These are phyloP conservation scores for Hyposmocoma kahamanoa DNA, from an alignment of 1,140 invertebrate species.

Conservation along the genomic window DNA sequence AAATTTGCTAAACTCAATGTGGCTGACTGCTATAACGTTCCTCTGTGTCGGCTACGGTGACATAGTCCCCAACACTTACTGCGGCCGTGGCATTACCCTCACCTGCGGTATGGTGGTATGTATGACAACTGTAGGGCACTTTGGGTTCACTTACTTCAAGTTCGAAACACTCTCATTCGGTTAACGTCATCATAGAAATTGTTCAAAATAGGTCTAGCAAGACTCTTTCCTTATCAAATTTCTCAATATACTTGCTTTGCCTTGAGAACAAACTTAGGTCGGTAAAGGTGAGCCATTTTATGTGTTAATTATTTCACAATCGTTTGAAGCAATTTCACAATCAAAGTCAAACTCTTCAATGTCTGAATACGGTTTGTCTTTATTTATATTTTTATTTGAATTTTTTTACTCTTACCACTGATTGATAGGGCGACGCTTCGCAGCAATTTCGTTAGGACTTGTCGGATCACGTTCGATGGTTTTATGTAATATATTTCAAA, in stretches of 20 bases:
- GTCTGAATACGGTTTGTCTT: conserved; percentile 21
- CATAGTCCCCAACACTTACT: conserved; percentile 96
- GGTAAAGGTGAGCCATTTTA: conserved; percentile 74
- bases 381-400: conserved; percentile 23
- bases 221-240: conserved; percentile 9
- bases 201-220: conserved; percentile 40
- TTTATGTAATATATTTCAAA: conserved; percentile 19
- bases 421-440: conserved; percentile 28
- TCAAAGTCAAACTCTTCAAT: conserved; percentile 72
- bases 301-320: conserved; percentile 42
- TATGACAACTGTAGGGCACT: conserved; percentile 62
- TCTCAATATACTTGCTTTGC: conserved; percentile 38
- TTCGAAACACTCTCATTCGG: conserved; percentile 3
- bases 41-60: conserved; percentile 88
- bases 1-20: conserved; percentile 94
- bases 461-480: conserved; percentile 18
- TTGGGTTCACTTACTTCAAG: conserved; percentile 35
- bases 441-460: conserved; percentile 30
- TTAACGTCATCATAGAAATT: conserved; percentile 19
- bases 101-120: conserved; percentile 95
- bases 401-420: conserved; percentile 11
- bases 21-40: conserved; percentile 94
- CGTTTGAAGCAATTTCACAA: conserved; percentile 47
- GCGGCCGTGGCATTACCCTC: conserved; percentile 92
- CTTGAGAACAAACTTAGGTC: conserved; percentile 37